Percentiles rank a stretch among this genome's conserved stretches.
These are phyloP conservation scores for Chionomys nivalis DNA, from an alignment of 2,113 vertebrate genomes.

Conservation along the genomic window DNA sequence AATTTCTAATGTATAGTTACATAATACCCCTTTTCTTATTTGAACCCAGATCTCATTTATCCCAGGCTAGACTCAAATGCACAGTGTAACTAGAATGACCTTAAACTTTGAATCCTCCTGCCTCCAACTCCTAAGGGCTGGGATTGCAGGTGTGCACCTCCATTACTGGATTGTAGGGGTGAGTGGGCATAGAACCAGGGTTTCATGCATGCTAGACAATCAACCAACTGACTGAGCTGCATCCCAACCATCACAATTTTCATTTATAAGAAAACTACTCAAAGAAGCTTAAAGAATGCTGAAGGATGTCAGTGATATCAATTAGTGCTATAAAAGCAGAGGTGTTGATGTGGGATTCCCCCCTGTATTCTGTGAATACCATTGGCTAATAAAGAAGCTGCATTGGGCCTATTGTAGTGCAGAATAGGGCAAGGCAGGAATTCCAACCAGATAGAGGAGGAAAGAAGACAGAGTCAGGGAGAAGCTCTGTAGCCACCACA, in stretches of 20 bases:
- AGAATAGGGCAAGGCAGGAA: too few relatives aligned
- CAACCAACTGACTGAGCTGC: neutral
- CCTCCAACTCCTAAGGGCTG: neutral
- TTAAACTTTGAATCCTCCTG: neutral
- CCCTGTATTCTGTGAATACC: too few relatives aligned
- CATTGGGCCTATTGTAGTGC: too few relatives aligned
- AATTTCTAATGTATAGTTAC: neutral
- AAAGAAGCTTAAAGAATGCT: conserved; percentile 8
- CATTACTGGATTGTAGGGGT: neutral
- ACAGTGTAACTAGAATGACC: neutral
- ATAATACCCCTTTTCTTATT: neutral
- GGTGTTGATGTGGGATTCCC: too few relatives aligned
- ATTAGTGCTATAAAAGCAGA: neutral
- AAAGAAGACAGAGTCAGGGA: too few relatives aligned
- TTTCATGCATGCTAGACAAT: neutral
- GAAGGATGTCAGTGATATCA: neutral
- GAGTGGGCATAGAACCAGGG: neutral
- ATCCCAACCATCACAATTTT: neutral
- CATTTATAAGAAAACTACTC: neutral
- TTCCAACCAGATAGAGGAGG: too few relatives aligned
- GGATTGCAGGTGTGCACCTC: neutral
- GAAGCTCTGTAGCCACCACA: too few relatives aligned
- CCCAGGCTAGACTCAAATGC: neutral
- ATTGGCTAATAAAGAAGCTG: too few relatives aligned
- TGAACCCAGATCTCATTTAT: neutral